Conservation (phyloP, 1,140 invertebrate genomes). For the Mercenaria mercenaria region DNA sequence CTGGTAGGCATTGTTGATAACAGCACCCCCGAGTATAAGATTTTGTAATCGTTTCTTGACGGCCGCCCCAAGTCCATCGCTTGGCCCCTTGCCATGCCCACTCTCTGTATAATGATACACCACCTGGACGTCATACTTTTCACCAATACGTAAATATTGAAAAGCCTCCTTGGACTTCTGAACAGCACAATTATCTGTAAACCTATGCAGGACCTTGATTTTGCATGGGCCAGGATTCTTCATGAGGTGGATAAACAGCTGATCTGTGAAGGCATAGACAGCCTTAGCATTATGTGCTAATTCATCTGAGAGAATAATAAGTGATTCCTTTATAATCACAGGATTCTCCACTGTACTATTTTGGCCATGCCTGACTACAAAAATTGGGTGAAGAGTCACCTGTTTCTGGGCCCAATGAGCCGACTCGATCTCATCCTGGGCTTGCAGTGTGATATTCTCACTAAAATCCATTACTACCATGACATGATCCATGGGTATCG, state of each 20-base stretch:
- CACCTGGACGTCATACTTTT: constrained; percentile 1
- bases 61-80: constrained; percentile 42
- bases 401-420: constrained; percentile 56
- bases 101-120: constrained; percentile 39
- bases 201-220: constrained; percentile 38
- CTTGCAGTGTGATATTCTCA: constrained; percentile 22
- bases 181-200: constrained; percentile 55
- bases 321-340: constrained; percentile 22
- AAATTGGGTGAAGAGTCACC: constrained; percentile 54
- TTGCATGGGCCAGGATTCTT: constrained; percentile 24
- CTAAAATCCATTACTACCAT: constrained; percentile 56
- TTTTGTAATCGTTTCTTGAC: constrained; percentile 35
- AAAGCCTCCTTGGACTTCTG: constrained; percentile 56
- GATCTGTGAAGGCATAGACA: constrained; percentile 26
- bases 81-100: constrained; percentile 46
- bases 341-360: constrained; percentile 26
- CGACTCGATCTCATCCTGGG: constrained; percentile 58
- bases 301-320: constrained; percentile 51
- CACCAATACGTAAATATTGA: constrained; percentile 2
- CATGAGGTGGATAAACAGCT: constrained; percentile 10
- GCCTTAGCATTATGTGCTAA: constrained; percentile 37
- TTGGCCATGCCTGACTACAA: constrained; percentile 3
- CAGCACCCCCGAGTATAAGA: constrained; percentile 18
- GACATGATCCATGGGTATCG: too few relatives aligned
- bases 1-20: constrained; percentile 49